Evolutionary conservation across 2,888 invertebrate species (phyloP).

Genomic region (Helobdella robusta): DNA sequence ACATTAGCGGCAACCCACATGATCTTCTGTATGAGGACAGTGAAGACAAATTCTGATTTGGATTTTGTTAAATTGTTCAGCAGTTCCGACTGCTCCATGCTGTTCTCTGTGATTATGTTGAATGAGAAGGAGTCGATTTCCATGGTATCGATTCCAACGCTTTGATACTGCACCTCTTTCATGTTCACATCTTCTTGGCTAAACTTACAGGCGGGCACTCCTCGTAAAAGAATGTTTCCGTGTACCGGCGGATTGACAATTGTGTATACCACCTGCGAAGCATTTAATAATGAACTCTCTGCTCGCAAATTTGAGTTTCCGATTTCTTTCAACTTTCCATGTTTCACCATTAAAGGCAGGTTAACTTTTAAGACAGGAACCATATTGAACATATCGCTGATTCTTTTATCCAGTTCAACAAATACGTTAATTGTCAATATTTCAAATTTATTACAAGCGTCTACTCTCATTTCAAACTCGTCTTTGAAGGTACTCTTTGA

Average conservation of each 20-base stretch:
- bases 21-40: constrained; percentile 43
- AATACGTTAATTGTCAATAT: not conserved
- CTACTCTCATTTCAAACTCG: constrained; percentile 2
- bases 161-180: constrained; percentile 43
- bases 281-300: not conserved
- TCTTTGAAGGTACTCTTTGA: not conserved
- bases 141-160: constrained; percentile 37
- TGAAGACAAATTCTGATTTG: constrained; percentile 39
- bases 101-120: constrained; percentile 36
- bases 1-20: constrained; percentile 42
- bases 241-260: constrained; percentile 40
- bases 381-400: not conserved
- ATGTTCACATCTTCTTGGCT: constrained; percentile 46
- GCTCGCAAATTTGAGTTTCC: constrained; percentile 18
- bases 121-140: constrained; percentile 33
- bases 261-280: constrained; percentile 36
- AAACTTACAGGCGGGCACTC: constrained; percentile 27
- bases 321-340: constrained; percentile 15
- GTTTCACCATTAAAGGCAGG: constrained; percentile 26
- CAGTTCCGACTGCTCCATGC: not conserved
- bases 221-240: constrained; percentile 41
- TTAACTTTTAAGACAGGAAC: constrained; percentile 15
- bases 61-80: not conserved
- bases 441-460: not conserved
- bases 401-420: no score